These are phyloP conservation scores for Craniophora ligustri DNA, from an alignment of 2,888 invertebrate genomes.

Conservation along the genomic window DNA sequence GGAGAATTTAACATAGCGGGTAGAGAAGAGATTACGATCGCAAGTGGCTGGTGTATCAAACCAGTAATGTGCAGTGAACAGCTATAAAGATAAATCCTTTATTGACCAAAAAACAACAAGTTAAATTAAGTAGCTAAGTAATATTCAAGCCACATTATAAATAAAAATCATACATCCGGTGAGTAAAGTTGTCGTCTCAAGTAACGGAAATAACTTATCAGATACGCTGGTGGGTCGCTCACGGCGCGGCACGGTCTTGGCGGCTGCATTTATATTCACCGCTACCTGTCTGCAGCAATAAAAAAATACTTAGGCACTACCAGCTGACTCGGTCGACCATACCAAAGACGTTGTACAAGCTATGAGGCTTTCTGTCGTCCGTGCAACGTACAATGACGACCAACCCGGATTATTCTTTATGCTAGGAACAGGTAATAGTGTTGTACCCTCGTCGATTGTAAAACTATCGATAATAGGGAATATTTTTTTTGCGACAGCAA, in stretches of 20 bases:
- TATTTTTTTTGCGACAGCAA: too few species aligned
- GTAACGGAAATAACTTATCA: constrained; percentile 85
- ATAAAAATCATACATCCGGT: constrained; percentile 62
- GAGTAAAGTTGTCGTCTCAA: constrained; percentile 62
- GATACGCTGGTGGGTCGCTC: constrained; percentile 67
- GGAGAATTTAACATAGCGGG: background rate
- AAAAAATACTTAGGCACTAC: constrained; percentile 59
- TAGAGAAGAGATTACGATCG: too few species aligned
- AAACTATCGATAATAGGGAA: constrained; percentile 50
- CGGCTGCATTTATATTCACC: constrained; percentile 62
- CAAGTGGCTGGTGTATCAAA: too few species aligned
- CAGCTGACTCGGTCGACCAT: constrained; percentile 66
- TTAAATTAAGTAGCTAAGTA: constrained; percentile 23
- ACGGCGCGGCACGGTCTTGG: constrained; percentile 39
- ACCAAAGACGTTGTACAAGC: constrained; percentile 71
- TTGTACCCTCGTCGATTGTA: constrained; percentile 41
- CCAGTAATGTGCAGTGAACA: background rate
- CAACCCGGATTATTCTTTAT: constrained; percentile 83
- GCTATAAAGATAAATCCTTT: constrained; percentile 10
- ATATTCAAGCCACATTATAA: constrained; percentile 42
- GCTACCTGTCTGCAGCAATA: constrained; percentile 51
- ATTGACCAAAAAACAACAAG: constrained; percentile 2
- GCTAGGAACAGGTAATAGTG: constrained; percentile 82
- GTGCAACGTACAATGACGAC: constrained; percentile 76
- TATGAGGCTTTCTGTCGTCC: constrained; percentile 76